Conservation (phyloP, 2,113 vertebrate genomes). For the Bettongia penicillata region DNA sequence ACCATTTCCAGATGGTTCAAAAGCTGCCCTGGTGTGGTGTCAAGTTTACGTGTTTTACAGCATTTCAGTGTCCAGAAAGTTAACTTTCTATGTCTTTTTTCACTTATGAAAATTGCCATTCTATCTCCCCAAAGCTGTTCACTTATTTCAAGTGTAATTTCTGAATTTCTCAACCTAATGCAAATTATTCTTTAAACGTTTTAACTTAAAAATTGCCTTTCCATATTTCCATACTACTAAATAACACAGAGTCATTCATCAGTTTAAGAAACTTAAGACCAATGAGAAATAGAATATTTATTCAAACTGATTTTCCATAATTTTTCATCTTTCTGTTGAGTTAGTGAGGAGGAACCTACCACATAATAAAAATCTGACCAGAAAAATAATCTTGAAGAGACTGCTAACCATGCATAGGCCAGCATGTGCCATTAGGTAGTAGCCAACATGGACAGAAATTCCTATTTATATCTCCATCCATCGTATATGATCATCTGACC, state of each 20-base stretch:
- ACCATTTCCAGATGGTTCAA: slow-evolving; percentile 78
- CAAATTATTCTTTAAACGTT: not conserved
- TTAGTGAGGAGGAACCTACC: not conserved
- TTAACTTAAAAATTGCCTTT: slow-evolving; percentile 22
- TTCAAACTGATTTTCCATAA: not conserved
- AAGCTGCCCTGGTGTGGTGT: slow-evolving; percentile 30
- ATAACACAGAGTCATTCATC: slow-evolving; percentile 12
- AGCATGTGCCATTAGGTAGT: not conserved
- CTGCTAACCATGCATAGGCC: not conserved
- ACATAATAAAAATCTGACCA: not conserved
- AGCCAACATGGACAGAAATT: not conserved
- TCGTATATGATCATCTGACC: not conserved
- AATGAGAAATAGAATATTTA: not conserved
- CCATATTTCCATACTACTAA: not conserved
- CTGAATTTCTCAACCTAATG: not conserved
- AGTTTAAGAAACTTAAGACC: slow-evolving; percentile 20
- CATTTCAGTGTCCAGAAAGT: slow-evolving; percentile 49
- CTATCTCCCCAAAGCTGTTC: not conserved
- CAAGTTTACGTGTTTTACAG: slow-evolving; percentile 48
- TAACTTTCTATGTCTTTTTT: slow-evolving; percentile 26
- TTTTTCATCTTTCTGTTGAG: not conserved
- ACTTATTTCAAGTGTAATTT: slow-evolving; percentile 36
- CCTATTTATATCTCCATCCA: not conserved
- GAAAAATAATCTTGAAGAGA: not conserved
- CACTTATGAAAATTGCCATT: slow-evolving; percentile 27